Percentiles rank a stretch among this genome's conserved stretches.
Conservation (phyloP, 2,888 invertebrate species). For the Apodemia hepburni region DNA sequence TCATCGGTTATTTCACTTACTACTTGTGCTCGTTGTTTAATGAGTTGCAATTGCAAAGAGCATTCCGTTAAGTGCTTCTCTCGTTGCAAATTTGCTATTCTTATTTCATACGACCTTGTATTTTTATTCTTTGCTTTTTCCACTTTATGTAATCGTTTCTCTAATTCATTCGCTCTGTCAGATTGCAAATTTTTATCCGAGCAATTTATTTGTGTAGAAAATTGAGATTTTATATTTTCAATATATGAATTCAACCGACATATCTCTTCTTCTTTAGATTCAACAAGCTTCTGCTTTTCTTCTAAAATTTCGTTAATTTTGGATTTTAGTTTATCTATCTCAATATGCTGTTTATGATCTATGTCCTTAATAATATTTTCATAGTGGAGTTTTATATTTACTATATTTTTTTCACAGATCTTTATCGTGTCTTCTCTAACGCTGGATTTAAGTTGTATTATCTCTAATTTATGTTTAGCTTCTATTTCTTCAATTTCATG, state of each 20-base stretch:
- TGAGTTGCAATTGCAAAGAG: slow-evolving; percentile 58
- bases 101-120: slow-evolving; percentile 50
- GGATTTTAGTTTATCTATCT: slow-evolving; percentile 38
- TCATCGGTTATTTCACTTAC: slow-evolving; percentile 55
- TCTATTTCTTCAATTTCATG: slow-evolving; percentile 55
- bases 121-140: slow-evolving; percentile 57
- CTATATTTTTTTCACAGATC: slow-evolving; percentile 48
- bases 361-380: slow-evolving; percentile 45
- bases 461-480: slow-evolving; percentile 51
- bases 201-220: not conserved
- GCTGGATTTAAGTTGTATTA: slow-evolving; percentile 44
- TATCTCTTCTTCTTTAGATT: slow-evolving; percentile 51
- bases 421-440: slow-evolving; percentile 46
- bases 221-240: slow-evolving; percentile 44
- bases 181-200: not conserved
- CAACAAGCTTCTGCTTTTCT: slow-evolving; percentile 48
- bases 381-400: slow-evolving; percentile 34
- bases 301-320: slow-evolving; percentile 41
- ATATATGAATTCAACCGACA: slow-evolving; percentile 41
- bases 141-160: slow-evolving; percentile 55
- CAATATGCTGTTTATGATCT: slow-evolving; percentile 36
- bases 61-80: slow-evolving; percentile 63
- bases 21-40: slow-evolving; percentile 58
- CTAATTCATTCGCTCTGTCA: slow-evolving; percentile 41
- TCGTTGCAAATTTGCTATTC: slow-evolving; percentile 52